phyloP scores from a whole-genome alignment of 2,888 invertebrate genomes.

The Hermodice carunculata region DNA sequence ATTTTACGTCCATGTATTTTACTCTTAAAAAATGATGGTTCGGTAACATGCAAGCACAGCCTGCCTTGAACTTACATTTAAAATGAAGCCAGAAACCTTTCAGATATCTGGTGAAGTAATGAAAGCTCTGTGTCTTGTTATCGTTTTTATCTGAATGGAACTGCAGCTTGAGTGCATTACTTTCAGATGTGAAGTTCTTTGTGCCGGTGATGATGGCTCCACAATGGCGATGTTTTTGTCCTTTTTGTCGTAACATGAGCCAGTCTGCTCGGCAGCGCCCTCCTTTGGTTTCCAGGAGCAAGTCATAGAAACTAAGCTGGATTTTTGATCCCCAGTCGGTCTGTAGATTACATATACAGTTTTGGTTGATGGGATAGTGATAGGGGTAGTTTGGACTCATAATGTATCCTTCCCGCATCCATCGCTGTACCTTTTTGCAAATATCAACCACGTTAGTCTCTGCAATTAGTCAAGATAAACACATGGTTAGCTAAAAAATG shows the following conservation, averaged over 20 bases:
- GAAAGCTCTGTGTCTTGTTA: slow-evolving; percentile 38
- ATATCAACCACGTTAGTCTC: slow-evolving; percentile 33
- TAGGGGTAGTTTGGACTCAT: slow-evolving; percentile 40
- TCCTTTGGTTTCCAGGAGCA: slow-evolving; percentile 39
- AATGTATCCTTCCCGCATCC: slow-evolving; percentile 25
- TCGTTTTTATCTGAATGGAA: slow-evolving; percentile 38
- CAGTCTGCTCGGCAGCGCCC: slow-evolving; percentile 42
- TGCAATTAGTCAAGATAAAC: too few relatives aligned
- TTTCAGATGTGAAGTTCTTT: slow-evolving; percentile 33
- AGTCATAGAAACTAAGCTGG: slow-evolving; percentile 38
- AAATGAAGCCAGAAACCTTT: slow-evolving; percentile 44
- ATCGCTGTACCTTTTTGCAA: slow-evolving; percentile 15
- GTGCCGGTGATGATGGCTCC: slow-evolving; percentile 41
- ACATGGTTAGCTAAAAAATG: too few relatives aligned
- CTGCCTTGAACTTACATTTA: slow-evolving; percentile 26
- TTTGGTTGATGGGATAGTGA: slow-evolving; percentile 35
- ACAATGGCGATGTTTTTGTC: slow-evolving; percentile 41
- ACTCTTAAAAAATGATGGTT: too few relatives aligned
- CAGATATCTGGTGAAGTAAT: slow-evolving; percentile 37
- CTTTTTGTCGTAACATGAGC: slow-evolving; percentile 40
- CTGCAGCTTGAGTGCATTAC: slow-evolving; percentile 32
- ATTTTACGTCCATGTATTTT: too few relatives aligned
- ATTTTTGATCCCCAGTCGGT: slow-evolving; percentile 29
- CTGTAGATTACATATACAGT: slow-evolving; percentile 33
- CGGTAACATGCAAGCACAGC: too few relatives aligned